These are phyloP conservation scores for Hapalemur alaotrensis DNA, from an alignment of 2,797 vertebrate species.

Conservation along the genomic window DNA sequence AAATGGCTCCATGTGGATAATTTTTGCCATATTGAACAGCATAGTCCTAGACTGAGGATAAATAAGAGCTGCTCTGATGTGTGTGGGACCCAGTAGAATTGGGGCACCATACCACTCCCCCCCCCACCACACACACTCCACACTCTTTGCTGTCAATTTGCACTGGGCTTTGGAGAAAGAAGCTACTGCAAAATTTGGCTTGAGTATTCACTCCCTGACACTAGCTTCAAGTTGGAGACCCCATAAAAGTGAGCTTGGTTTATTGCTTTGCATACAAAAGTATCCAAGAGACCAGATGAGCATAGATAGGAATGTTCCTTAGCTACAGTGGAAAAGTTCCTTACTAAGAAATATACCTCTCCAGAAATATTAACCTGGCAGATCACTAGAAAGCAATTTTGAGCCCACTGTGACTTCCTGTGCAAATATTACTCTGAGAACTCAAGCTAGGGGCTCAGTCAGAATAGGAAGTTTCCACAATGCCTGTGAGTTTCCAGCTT, in stretches of 20 bases:
- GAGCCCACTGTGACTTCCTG: neutral
- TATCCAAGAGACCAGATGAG: conserved; percentile 48
- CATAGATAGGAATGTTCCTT: conserved; percentile 30
- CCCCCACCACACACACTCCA: no score
- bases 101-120: no score
- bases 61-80: neutral
- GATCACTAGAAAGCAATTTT: neutral
- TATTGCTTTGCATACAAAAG: conserved; percentile 54
- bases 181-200: neutral
- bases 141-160: neutral
- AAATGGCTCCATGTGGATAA: neutral
- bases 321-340: neutral
- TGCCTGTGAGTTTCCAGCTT: neutral
- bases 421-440: neutral
- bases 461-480: neutral
- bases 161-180: conserved; percentile 7
- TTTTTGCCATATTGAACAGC: neutral
- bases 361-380: conserved; percentile 38
- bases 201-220: neutral
- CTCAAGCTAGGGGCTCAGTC: neutral
- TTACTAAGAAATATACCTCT: conserved; percentile 15
- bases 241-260: conserved; percentile 32
- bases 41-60: neutral
- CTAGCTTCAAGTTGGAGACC: neutral
- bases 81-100: neutral